These are phyloP conservation scores for Macaria liturata DNA, from an alignment of 2,888 invertebrate genomes.

Conservation along the genomic window DNA sequence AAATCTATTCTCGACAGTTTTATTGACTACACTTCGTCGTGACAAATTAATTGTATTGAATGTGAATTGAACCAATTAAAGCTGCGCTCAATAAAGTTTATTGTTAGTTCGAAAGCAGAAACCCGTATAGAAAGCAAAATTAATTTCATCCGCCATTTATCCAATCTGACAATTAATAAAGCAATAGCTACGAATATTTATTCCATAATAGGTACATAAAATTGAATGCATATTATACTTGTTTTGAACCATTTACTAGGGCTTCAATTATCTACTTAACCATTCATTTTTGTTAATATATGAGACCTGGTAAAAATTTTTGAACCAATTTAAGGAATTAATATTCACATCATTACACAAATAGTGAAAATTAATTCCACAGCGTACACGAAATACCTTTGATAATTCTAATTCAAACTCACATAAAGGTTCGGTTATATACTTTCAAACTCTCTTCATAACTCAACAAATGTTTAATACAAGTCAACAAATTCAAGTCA, in stretches of 20 bases:
- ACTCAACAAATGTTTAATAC: neutral
- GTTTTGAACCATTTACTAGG: too few relatives aligned
- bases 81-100: conserved; percentile 27
- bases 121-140: neutral
- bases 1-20: conserved; percentile 19
- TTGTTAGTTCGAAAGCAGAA: neutral
- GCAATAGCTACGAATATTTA: too few relatives aligned
- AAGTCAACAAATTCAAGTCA: neutral
- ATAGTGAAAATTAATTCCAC: too few relatives aligned
- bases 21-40: conserved; percentile 33
- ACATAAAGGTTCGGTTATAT: too few relatives aligned
- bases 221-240: too few relatives aligned
- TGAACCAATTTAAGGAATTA: too few relatives aligned
- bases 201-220: too few relatives aligned
- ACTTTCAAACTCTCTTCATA: too few relatives aligned
- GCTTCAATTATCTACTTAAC: too few relatives aligned
- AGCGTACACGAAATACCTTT: neutral
- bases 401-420: neutral
- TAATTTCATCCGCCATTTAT: neutral
- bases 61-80: conserved; percentile 18
- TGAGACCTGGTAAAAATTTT: too few relatives aligned
- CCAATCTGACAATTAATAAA: neutral
- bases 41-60: conserved; percentile 30
- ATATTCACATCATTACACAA: too few relatives aligned
- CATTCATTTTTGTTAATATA: too few relatives aligned